Evolutionary conservation across 1,140 invertebrate genomes (phyloP).

Genomic region (Mamestra configurata): DNA sequence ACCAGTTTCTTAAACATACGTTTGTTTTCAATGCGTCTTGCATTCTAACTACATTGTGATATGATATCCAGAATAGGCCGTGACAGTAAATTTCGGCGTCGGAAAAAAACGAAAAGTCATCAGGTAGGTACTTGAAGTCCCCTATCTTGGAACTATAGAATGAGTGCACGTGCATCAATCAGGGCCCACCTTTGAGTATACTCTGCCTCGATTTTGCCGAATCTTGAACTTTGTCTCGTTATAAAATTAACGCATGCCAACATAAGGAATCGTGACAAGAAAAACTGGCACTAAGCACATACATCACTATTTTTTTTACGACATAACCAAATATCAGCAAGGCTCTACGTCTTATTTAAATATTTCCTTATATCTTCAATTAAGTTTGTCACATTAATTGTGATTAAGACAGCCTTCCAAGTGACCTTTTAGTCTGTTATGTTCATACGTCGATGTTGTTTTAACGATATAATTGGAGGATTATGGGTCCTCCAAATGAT

Average conservation of each 20-base stretch:
- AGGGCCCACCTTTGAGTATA: too few species aligned
- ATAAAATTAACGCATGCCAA: background rate
- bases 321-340: background rate
- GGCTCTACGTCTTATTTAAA: conserved; percentile 7
- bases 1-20: too few species aligned
- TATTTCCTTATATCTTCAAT: background rate
- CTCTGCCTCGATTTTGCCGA: background rate
- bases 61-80: too few species aligned
- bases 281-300: background rate
- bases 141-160: too few species aligned
- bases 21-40: too few species aligned
- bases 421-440: background rate
- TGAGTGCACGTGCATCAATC: too few species aligned
- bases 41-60: too few species aligned
- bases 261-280: background rate
- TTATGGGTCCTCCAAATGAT: too few species aligned
- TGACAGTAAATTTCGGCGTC: too few species aligned
- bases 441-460: background rate
- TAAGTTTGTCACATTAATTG: conserved; percentile 8
- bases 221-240: background rate
- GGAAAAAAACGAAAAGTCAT: too few species aligned
- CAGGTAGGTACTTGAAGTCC: too few species aligned
- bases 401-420: background rate
- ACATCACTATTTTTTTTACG: background rate
- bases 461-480: background rate